Conservation (phyloP, 1,140 invertebrate genomes). For the Cydia fagiglandana region DNA sequence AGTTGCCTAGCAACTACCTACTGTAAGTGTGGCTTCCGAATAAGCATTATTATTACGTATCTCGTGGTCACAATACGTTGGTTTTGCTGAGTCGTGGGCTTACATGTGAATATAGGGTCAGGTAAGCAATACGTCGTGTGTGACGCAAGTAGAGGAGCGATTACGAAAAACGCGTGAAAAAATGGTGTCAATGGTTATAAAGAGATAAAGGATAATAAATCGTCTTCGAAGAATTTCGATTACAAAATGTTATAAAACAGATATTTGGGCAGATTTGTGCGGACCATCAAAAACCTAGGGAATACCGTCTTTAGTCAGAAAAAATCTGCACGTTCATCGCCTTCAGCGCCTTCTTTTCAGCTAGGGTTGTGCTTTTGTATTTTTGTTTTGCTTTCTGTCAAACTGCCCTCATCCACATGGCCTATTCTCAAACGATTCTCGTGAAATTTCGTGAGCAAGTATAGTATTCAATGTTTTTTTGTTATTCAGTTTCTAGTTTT, state of each 20-base stretch:
- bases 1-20: background rate
- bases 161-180: conserved; percentile 42
- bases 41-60: background rate
- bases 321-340: too few relatives aligned
- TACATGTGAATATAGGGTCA: background rate
- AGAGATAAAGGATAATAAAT: conserved; percentile 40
- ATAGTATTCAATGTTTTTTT: too few relatives aligned
- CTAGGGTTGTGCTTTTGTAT: too few relatives aligned
- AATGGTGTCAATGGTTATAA: conserved; percentile 66
- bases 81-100: background rate
- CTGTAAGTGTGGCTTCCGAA: background rate
- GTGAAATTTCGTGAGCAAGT: too few relatives aligned
- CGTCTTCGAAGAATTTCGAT: background rate
- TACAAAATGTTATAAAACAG: background rate
- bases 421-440: too few relatives aligned
- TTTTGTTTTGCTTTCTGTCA: too few relatives aligned
- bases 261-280: background rate
- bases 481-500: too few relatives aligned
- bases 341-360: too few relatives aligned
- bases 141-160: conserved; percentile 10
- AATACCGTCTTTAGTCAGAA: too few relatives aligned
- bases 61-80: background rate
- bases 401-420: too few relatives aligned
- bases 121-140: background rate
- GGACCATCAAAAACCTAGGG: too few relatives aligned